Evolutionary conservation across 2,888 invertebrate genomes (phyloP), one percentile per base, ranked within the genome.

Genomic region (Bellardia bayeri): DNA sequence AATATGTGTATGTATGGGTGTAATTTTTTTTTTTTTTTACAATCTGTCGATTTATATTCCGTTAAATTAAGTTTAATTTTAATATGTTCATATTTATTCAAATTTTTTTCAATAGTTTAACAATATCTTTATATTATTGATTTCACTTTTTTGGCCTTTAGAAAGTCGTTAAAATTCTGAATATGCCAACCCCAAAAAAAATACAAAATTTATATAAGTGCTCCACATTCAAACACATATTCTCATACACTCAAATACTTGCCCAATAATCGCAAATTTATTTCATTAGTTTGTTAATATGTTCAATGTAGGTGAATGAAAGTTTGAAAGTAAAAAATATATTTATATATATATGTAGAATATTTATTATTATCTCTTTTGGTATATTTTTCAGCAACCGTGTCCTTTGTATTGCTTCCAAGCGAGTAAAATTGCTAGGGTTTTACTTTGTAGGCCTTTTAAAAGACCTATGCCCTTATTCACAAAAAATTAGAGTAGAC

Each of bases 261-360:
- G 37, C 23, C 14, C 54, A 64, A 75, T 75, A 82, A 82, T 74
- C 66, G 82, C 66, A 82, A 74, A 74, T 82, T 82, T 74, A 82
- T 82, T 74, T 82, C 49, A 75, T 82, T 74, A 82, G 56, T 82
- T 82, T 56, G 49, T 54, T 74, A 68, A 74, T 66, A 74, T 74
- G 66, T 68, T 74, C 58, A 82, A 75, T 82, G 74, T 58, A 82
- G 56, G 58, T 75, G 66, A 68, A 82, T 75, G 45, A 68, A 74
- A 68, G 58, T 82, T 82, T 74, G 23, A 45, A 82, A 72, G 51
- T 51, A 45, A 58, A 45, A 64, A 49, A 30, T 16, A 54, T 54
- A 13, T 23, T 23, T 23, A 3, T 13, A 16, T n/a, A 40, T 45
- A 16, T 45, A 66, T 33, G 45, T 42, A 23, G 11, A 14, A 66